Evolutionary conservation across 2,888 invertebrate species (phyloP), one percentile per base, ranked within the genome.

Genomic region (Cryptophagus acutangulus): DNA sequence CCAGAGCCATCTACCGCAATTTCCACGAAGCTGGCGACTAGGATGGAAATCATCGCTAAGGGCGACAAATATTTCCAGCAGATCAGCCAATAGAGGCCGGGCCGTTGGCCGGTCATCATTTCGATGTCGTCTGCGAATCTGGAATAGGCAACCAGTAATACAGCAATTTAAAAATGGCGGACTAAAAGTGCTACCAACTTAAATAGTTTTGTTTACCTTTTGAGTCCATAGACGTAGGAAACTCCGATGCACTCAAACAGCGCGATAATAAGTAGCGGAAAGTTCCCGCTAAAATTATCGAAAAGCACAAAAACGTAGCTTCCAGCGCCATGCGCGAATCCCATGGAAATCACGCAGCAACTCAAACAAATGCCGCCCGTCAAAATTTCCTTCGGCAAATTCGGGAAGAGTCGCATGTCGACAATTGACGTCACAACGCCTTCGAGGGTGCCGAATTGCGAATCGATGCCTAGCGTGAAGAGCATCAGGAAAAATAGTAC

Each of bases 61-160:
- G 94, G 94, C 1, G 92, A 90, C 8, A 94, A 72, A 64, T 92
- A 94, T 67, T 93, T 90, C 94, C 94, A 95, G 69, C 92, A 94
- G 52, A 92, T 80, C 62, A 90, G 74, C 93, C 93, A 94, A 67
- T 92, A 95, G 18, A 87, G 73, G 1, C 86, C 85, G 0, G 93
- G 92, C 15, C 90, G 77, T 33, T 80, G 81, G 2, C 94, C 93
- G 1, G 92, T 93, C 94, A 95, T 95, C 69, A 90, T 75, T 69
- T 94, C 90, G 47, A 94, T 91, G 67, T 94, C 94, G 62, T 93
- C 90, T 2, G 90, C 87, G 65, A 93, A 93, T 70, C 90, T 90
- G 25, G n/a, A n/a, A n/a, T n/a, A n/a, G n/a, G n/a, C 5, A 46
- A 48, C 12, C 31, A 38, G 6, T 26, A 31, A 9, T 29, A 29